A percentile compares a stretch with the other conserved stretches of the same genome.
phyloP scores from a whole-genome alignment of 2,888 invertebrate genomes.

The Pammene aurita region DNA sequence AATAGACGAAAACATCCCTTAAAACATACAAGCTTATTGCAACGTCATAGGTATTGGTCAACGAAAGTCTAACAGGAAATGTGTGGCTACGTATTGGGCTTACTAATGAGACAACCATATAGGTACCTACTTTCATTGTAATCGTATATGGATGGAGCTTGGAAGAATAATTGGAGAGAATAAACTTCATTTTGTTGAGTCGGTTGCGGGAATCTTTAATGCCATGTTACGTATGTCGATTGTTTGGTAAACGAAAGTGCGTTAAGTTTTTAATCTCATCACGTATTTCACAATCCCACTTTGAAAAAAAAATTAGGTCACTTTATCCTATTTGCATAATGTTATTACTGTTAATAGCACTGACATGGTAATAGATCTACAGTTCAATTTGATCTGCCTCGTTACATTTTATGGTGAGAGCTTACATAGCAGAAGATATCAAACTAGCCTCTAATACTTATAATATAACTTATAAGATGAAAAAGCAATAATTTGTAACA shows the following conservation, averaged over 20 bases:
- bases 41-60: background rate
- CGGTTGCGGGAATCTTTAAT: constrained; percentile 8
- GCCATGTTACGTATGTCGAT: constrained; percentile 12
- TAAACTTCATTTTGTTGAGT: background rate
- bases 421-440: no score
- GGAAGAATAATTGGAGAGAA: no score
- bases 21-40: background rate
- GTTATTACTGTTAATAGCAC: background rate
- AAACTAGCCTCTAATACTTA: no score
- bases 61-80: background rate
- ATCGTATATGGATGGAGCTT: no score
- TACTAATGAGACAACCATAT: constrained; percentile 3
- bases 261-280: constrained; percentile 20
- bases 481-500: no score
- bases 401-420: background rate
- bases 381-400: background rate
- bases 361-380: background rate
- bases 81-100: background rate
- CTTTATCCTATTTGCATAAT: constrained; percentile 7
- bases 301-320: constrained; percentile 12
- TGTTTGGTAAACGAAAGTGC: constrained; percentile 31
- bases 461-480: no score
- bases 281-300: constrained; percentile 14
- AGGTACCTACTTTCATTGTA: background rate
- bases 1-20: no score